phyloP scores from a whole-genome alignment of 1,140 invertebrate species.

The Leptestheria dahalacensis region DNA sequence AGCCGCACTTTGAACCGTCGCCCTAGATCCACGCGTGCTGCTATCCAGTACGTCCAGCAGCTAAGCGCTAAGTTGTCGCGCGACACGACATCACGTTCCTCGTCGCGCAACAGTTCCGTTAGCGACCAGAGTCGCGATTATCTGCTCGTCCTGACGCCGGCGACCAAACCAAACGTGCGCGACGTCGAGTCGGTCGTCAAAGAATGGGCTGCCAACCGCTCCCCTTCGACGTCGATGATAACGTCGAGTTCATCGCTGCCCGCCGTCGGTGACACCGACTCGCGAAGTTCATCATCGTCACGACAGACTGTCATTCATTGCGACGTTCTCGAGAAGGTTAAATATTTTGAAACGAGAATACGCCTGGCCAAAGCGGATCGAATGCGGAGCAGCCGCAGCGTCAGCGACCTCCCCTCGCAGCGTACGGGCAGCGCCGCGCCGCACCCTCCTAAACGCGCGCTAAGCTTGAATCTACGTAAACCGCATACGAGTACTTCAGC shows the following conservation, averaged over 20 bases:
- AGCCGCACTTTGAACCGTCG: not conserved
- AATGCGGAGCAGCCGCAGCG: constrained; percentile 4
- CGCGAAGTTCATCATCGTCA: constrained; percentile 22
- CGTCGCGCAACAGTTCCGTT: constrained; percentile 27
- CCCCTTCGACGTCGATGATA: not conserved
- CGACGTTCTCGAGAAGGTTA: constrained; percentile 51
- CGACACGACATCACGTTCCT: not conserved
- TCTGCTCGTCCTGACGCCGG: constrained; percentile 34
- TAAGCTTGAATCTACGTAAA: not conserved
- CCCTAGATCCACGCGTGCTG: constrained; percentile 7
- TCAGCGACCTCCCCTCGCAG: not conserved
- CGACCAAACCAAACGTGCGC: constrained; percentile 21
- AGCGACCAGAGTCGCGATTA: constrained; percentile 32
- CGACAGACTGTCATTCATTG: constrained; percentile 28
- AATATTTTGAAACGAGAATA: constrained; percentile 50
- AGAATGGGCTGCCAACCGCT: constrained; percentile 28
- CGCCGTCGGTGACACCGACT: constrained; percentile 15
- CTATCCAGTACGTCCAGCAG: constrained; percentile 6
- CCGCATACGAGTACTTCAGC: not conserved
- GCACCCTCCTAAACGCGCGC: not conserved
- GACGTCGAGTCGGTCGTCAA: constrained; percentile 33
- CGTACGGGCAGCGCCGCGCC: not conserved
- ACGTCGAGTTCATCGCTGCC: not conserved
- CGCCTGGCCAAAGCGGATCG: not conserved
- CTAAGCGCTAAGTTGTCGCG: constrained; percentile 3